Conservation (phyloP, 2,797 vertebrate species). For the Mormyrus proboscirostris region DNA sequence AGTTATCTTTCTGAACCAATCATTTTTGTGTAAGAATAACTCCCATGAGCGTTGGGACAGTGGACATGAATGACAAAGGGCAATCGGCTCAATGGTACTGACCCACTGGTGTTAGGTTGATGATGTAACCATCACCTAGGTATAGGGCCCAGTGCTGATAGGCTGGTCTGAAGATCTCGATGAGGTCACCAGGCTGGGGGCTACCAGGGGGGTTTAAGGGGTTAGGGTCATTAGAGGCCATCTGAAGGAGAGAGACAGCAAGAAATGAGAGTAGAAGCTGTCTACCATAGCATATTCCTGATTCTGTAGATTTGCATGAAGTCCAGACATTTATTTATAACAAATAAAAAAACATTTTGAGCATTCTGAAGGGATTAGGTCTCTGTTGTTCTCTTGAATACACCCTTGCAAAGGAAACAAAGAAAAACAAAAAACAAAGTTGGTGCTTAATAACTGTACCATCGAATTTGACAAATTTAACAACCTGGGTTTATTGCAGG, state of each 20-base stretch:
- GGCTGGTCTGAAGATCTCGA: constrained; percentile 80
- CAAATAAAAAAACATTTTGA: background rate
- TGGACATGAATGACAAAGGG: background rate
- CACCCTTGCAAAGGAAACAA: background rate
- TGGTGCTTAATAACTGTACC: background rate
- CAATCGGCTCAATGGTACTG: constrained; percentile 40
- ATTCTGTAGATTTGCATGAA: background rate
- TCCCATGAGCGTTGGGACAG: background rate
- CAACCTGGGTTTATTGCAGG: background rate
- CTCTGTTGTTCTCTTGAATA: background rate
- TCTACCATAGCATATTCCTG: background rate
- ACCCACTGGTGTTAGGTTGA: constrained; percentile 83
- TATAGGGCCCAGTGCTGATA: constrained; percentile 96
- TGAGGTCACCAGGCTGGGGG: constrained; percentile 84
- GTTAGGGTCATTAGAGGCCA: constrained; percentile 69
- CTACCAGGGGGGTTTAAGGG: constrained; percentile 51
- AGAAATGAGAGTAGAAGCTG: no score
- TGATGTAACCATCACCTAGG: constrained; percentile 83
- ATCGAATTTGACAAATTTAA: background rate
- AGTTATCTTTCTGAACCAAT: background rate
- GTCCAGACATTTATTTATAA: background rate
- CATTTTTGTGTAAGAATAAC: background rate
- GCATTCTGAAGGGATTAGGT: background rate
- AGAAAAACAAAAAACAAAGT: background rate
- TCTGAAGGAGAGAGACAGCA: constrained; percentile 49